Base-by-base conservation (phyloP, 2,888 invertebrate genomes). In the Smittia aterrima region DNA sequence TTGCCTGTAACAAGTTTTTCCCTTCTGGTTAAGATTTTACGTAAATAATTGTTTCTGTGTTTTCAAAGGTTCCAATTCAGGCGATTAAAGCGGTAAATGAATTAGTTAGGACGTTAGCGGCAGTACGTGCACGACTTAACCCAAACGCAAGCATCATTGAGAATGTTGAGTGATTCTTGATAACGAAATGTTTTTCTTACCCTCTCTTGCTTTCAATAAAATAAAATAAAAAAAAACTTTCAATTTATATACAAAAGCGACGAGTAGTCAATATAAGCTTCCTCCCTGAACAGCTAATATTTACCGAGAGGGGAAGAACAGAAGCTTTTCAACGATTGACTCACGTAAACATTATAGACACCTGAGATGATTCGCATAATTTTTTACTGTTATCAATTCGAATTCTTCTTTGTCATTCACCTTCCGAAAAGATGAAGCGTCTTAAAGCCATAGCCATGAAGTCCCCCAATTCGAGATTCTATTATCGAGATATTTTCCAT, bases 331-430 rank as follows among this genome's bases (percentile, higher is more conserved):
- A 32, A 32, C 32, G 32, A 32, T 32, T 32, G 32, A 32, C 32
- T 32, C 32, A 3, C 32, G 32, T 32, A 32, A 47, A 47, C 47
- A 16, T 47, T 47, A 47, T 16, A 2, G 47, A 47, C 47, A 47
- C 47, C 47, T 47, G 47, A 47, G 47, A 47, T 47, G 47, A 47
- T 47, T 47, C 47, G 47, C 47, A 47, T 47, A 47, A 47, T 6
- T 47, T 47, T 47, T 16, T 47, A 47, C 11, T 11, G 16, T n/a
- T n/a, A 6, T 47, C 11, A n/a, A 47, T 11, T 47, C 11, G 3
- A 47, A 9, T 9, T 32, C 9, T 32, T 11, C 11, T 47, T 47
- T 47, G 47, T 47, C 47, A n/a, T 13, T 47, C n/a, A 47, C 47
- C 47, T 47, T 47, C 32, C 32, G 32, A 32, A 32, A 32, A 32